These are phyloP conservation scores for Trachelus iudaicus DNA, from an alignment of 2,888 invertebrate species.

Conservation along the genomic window DNA sequence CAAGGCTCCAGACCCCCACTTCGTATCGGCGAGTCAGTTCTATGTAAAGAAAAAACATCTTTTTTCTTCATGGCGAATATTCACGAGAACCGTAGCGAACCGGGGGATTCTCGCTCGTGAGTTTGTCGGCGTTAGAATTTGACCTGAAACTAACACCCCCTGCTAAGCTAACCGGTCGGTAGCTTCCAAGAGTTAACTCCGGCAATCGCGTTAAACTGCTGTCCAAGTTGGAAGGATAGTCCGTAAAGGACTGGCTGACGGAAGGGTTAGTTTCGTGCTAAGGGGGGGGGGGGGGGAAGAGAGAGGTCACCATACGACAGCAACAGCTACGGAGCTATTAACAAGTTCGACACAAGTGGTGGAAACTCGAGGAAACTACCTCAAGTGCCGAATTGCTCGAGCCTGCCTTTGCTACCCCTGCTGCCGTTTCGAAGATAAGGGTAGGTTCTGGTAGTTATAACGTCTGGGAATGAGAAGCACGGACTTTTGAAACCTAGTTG, in stretches of 20 bases:
- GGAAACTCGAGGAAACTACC: conserved; percentile 47
- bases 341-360: conserved; percentile 54
- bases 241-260: background rate
- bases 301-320: conserved; percentile 23
- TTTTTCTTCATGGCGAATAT: background rate
- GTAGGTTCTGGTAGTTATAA: background rate
- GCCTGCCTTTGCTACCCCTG: conserved; percentile 6
- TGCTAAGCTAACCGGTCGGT: conserved; percentile 32
- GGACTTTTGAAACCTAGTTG: conserved; percentile 3
- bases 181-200: conserved; percentile 40
- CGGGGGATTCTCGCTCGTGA: background rate
- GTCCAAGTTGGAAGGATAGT: conserved; percentile 24
- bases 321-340: conserved; percentile 47
- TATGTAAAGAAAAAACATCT: background rate
- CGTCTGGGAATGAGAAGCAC: background rate
- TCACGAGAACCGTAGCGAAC: background rate
- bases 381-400: conserved; percentile 27
- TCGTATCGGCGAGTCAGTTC: background rate
- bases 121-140: background rate
- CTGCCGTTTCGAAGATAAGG: conserved; percentile 22
- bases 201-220: conserved; percentile 46
- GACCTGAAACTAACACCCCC: background rate
- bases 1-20: background rate
- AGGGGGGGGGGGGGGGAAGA: conserved; percentile 1
- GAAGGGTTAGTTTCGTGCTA: background rate